These are phyloP conservation scores for Crocodylus rhombifer DNA, from an alignment of 2,797 vertebrate species.

Conservation along the genomic window DNA sequence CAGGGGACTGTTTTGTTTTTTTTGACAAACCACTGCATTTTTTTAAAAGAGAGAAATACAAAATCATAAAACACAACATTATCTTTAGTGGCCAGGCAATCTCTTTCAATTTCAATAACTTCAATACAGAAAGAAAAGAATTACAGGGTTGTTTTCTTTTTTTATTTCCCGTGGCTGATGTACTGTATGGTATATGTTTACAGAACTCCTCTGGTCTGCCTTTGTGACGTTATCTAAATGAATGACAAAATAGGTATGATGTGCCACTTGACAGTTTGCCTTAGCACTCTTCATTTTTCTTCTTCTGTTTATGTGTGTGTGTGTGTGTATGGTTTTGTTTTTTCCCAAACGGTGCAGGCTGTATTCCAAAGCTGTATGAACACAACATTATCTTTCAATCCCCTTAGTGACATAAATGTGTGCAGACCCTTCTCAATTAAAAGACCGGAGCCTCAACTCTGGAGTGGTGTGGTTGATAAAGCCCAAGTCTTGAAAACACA, in stretches of 20 bases:
- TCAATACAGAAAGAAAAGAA: slow-evolving; percentile 83
- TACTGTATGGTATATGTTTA: slow-evolving; percentile 85
- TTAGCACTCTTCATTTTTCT: slow-evolving; percentile 77
- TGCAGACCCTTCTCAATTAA: slow-evolving; percentile 40
- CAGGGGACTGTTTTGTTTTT: slow-evolving; percentile 45
- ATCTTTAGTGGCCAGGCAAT: slow-evolving; percentile 73
- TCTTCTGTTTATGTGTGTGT: slow-evolving; percentile 30
- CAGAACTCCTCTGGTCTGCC: slow-evolving; percentile 80
- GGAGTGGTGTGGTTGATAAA: not conserved
- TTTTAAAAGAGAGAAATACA: slow-evolving; percentile 42
- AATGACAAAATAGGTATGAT: slow-evolving; percentile 81
- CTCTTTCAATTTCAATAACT: slow-evolving; percentile 72
- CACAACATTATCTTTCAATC: slow-evolving; percentile 85
- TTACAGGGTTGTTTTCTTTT: slow-evolving; percentile 82
- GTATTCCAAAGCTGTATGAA: slow-evolving; percentile 83
- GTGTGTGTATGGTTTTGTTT: not conserved
- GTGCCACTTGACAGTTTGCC: slow-evolving; percentile 83
- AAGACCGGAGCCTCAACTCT: not conserved
- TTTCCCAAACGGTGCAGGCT: slow-evolving; percentile 63
- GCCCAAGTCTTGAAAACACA: slow-evolving; percentile 55
- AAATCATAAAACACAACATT: slow-evolving; percentile 55
- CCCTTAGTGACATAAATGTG: slow-evolving; percentile 52
- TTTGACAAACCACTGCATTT: slow-evolving; percentile 75
- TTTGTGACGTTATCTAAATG: slow-evolving; percentile 82
- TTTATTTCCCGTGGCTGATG: slow-evolving; percentile 80